These are phyloP conservation scores for Botia almorhae DNA, from an alignment of 2,797 vertebrate genomes.

Conservation along the genomic window DNA sequence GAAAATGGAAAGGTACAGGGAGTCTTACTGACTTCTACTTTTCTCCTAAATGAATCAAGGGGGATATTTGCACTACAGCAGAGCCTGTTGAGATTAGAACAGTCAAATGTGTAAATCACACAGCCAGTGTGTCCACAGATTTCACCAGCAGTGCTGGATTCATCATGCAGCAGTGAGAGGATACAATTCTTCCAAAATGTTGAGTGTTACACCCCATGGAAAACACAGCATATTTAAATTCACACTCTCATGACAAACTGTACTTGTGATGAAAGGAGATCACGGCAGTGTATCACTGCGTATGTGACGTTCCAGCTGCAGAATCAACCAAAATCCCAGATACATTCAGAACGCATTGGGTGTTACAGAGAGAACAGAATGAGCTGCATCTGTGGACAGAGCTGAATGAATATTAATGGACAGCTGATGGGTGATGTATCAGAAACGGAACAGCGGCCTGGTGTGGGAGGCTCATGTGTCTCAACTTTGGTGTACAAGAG, in stretches of 20 bases:
- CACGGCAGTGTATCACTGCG: slow-evolving; percentile 7
- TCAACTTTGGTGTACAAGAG: slow-evolving; percentile 38
- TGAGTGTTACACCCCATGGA: slow-evolving; percentile 21
- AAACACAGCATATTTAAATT: slow-evolving; percentile 45
- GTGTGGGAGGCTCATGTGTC: background rate
- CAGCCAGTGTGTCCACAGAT: slow-evolving; percentile 4
- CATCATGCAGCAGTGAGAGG: background rate
- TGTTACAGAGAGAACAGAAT: slow-evolving; percentile 14
- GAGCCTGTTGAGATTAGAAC: slow-evolving; percentile 28
- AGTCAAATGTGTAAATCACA: slow-evolving; percentile 31
- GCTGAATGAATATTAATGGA: slow-evolving; percentile 42
- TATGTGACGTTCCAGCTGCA: slow-evolving; percentile 32
- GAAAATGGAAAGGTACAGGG: slow-evolving; percentile 23
- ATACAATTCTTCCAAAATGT: slow-evolving; percentile 4
- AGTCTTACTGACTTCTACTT: slow-evolving; percentile 1
- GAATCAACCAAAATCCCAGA: slow-evolving; percentile 4
- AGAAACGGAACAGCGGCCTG: background rate
- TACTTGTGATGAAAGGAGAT: slow-evolving; percentile 2
- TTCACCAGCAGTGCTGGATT: slow-evolving; percentile 12
- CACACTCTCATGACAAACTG: slow-evolving; percentile 37
- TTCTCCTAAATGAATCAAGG: slow-evolving; percentile 42
- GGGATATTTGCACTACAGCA: no score
- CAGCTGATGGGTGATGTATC: slow-evolving; percentile 16
- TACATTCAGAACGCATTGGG: slow-evolving; percentile 10
- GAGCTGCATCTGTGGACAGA: slow-evolving; percentile 3